phyloP scores from a whole-genome alignment of 2,797 vertebrate species.

The Miichthys miiuy region DNA sequence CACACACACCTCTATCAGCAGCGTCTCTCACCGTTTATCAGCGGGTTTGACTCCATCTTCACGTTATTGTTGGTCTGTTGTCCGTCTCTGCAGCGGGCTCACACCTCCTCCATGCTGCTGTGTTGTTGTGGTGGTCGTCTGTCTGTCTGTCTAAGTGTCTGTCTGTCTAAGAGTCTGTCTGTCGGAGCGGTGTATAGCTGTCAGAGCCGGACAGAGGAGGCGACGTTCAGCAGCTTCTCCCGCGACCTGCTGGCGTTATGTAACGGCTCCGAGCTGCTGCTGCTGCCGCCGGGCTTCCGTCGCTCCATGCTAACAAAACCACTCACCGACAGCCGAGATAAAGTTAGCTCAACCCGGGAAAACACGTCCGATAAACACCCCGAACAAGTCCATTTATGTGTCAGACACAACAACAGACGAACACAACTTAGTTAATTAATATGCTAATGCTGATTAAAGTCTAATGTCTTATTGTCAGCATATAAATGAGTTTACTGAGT shows the following conservation, averaged over 20 bases:
- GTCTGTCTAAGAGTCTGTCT: neutral
- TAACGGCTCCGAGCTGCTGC: conserved; percentile 77
- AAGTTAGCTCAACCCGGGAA: neutral
- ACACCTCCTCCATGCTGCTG: conserved; percentile 55
- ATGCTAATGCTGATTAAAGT: too few species aligned
- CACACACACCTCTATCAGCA: neutral
- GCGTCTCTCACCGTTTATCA: conserved; percentile 84
- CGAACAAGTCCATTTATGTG: neutral
- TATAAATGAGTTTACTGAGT: too few species aligned
- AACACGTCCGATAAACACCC: neutral
- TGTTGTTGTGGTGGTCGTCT: neutral
- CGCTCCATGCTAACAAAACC: conserved; percentile 76
- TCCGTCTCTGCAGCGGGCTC: conserved; percentile 22
- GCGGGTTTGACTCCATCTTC: conserved; percentile 84
- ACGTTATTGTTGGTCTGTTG: neutral
- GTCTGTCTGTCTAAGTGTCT: neutral
- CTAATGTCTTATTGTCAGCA: fast-evolving
- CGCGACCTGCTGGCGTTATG: conserved; percentile 74
- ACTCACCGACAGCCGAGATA: neutral
- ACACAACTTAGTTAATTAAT: neutral
- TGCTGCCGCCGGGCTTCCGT: conserved; percentile 64
- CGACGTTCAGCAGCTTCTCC: conserved; percentile 59
- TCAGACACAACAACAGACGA: neutral
- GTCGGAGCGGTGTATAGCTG: conserved; percentile 41
- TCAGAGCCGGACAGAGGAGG: conserved; percentile 60